A percentile compares a stretch with the other conserved stretches of the same genome.
phyloP scores from a whole-genome alignment of 1,140 invertebrate genomes.

The Neotoxoptera formosana region DNA sequence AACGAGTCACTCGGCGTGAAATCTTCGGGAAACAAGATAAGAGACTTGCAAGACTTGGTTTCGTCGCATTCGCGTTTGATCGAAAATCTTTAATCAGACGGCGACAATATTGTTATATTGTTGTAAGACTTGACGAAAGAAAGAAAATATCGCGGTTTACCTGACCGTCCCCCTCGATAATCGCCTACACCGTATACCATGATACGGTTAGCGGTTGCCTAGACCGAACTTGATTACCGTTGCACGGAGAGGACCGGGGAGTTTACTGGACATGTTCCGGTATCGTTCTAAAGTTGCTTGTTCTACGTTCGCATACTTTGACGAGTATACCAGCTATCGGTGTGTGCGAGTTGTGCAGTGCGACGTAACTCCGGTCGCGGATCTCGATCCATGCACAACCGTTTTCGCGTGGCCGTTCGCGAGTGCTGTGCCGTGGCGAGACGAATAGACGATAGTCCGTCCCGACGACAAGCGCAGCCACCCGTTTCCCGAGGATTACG shows the following conservation, averaged over 20 bases:
- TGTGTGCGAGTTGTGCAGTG: neutral
- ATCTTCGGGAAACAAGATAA: neutral
- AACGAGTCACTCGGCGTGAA: neutral
- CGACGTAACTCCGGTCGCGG: neutral
- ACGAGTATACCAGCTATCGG: too few relatives aligned
- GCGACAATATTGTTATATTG: neutral
- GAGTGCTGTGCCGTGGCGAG: neutral
- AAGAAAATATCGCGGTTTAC: neutral
- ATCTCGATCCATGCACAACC: neutral
- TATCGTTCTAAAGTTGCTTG: too few relatives aligned
- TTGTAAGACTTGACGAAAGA: neutral
- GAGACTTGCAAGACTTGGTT: neutral
- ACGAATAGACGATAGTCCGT: neutral
- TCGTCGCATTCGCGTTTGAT: neutral
- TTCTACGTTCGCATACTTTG: too few relatives aligned
- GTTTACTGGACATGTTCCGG: neutral
- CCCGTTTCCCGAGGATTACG: neutral
- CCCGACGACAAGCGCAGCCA: neutral
- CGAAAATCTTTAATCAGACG: neutral
- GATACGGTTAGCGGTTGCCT: neutral
- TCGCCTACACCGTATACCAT: neutral
- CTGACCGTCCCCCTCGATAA: too few relatives aligned
- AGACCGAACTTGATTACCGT: neutral
- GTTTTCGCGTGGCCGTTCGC: neutral
- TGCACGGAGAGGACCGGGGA: too few relatives aligned